Base-by-base conservation (phyloP, 2,113 vertebrate species). In the Monarcha castaneiventris region DNA sequence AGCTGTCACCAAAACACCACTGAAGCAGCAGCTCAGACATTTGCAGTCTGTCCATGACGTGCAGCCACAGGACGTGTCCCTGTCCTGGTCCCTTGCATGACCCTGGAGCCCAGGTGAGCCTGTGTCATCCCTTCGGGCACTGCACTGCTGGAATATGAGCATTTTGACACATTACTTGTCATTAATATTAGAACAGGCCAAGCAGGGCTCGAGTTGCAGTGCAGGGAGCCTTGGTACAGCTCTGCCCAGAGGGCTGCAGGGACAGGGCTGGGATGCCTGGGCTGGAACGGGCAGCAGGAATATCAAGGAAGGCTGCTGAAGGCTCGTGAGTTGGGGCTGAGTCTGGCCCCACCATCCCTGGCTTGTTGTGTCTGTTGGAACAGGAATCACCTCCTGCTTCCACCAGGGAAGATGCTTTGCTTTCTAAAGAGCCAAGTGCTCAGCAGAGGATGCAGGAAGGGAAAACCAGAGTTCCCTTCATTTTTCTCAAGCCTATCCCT, bases 1-100 rank as follows among this genome's bases (percentile, higher is more conserved):
- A 37, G 46, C 52, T 44, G 56, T 3, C 52, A 7, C 66, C 27
- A 35, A 43, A 46, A 52, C 0, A 17, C 5, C 30, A 2, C 39
- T 0, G 9, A 13, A 35, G 30, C 0, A 18, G 21, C 39, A 16
- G 72, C 59, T 77, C 18, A 3, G 52, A 1, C 0, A 7, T 62
- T 30, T 35, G 51, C 37, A 52, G 55, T 6, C 35, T 46, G 66
- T 8, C 55, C 44, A 3, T 3, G 29, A 9, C 8, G 21, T 10
- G 54, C 48, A 32, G 74, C 19, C 4, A 1, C 32, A 15, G 55
- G 48, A 51, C 0, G 0, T 32, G 69, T 79, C 71, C 79, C n/a
- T 37, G 9, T 26, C 18, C 55, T 43, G 59, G 14, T 43, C 41
- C 87, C 78, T 23, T 3, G 33, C 9, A 0, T 21, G 69, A 66